Percentiles rank a stretch among this genome's conserved stretches.
Evolutionary conservation across 2,797 vertebrate species (phyloP).

Genomic region (Lepus townsendii): DNA sequence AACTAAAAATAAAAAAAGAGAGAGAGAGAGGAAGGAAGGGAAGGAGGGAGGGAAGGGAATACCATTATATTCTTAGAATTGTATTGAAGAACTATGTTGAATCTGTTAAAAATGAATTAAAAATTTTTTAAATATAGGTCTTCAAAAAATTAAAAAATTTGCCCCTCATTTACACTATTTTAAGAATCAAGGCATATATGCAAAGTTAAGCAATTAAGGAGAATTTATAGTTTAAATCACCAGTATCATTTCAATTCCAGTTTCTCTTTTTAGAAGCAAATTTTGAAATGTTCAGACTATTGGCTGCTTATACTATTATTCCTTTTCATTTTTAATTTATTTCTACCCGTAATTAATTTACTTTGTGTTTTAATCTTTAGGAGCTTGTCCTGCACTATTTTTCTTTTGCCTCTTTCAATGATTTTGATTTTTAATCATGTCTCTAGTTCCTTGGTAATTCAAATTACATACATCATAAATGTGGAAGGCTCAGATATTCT

Average conservation of each 20-base stretch:
- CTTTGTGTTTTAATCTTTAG: constrained; percentile 40
- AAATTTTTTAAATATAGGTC: too few relatives aligned
- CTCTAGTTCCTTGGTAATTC: neutral
- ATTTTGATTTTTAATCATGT: neutral
- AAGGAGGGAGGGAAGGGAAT: neutral
- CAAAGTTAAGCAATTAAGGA: constrained; percentile 53
- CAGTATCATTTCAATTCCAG: constrained; percentile 5
- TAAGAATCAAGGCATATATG: neutral
- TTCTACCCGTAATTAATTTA: constrained; percentile 13
- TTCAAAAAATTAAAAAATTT: neutral
- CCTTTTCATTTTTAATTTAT: neutral
- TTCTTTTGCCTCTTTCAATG: neutral
- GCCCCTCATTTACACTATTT: neutral
- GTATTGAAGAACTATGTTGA: neutral
- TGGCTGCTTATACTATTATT: neutral
- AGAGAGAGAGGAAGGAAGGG: neutral
- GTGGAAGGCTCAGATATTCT: neutral
- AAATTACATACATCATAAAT: constrained; percentile 21
- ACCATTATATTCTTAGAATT: neutral
- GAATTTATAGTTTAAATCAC: constrained; percentile 24
- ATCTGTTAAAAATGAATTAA: too few relatives aligned
- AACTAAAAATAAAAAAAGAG: neutral
- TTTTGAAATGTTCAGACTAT: constrained; percentile 4
- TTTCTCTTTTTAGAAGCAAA: constrained; percentile 20
- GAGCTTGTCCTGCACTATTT: neutral